Percentiles rank a stretch among this genome's conserved stretches.
Evolutionary conservation across 2,797 vertebrate species (phyloP).

Genomic region (Rhabdomys pumilio): DNA sequence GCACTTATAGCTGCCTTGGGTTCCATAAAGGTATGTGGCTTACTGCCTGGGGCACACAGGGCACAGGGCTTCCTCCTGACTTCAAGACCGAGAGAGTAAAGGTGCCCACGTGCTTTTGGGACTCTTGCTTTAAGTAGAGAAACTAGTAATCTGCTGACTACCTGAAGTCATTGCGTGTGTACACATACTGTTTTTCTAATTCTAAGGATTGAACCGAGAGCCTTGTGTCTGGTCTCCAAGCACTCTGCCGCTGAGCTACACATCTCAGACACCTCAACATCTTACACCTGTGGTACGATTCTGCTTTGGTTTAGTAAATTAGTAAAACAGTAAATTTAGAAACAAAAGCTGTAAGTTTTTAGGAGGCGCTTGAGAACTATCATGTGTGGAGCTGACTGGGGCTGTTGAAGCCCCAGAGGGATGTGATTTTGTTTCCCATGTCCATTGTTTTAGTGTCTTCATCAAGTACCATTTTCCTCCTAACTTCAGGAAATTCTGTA

Average conservation of each 20-base stretch:
- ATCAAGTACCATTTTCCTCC: background rate
- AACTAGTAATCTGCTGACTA: background rate
- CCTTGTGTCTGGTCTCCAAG: background rate
- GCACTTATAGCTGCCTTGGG: too few relatives aligned
- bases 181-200: background rate
- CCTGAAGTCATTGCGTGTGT: background rate
- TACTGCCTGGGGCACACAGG: background rate
- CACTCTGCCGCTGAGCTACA: background rate
- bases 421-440: background rate
- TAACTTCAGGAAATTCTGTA: background rate
- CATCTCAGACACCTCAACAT: background rate
- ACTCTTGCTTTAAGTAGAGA: slow-evolving; percentile 37
- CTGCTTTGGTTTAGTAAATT: background rate
- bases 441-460: background rate
- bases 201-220: background rate
- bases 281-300: background rate
- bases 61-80: background rate
- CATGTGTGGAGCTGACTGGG: background rate
- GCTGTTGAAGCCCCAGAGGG: background rate
- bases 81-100: background rate
- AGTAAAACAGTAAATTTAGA: background rate
- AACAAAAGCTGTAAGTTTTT: slow-evolving; percentile 1
- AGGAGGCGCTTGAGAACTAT: background rate
- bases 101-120: background rate
- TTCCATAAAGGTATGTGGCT: background rate